Percentiles rank a stretch among this genome's conserved stretches.
Conservation (phyloP, 2,888 invertebrate genomes). For the Phorcus lineatus region DNA sequence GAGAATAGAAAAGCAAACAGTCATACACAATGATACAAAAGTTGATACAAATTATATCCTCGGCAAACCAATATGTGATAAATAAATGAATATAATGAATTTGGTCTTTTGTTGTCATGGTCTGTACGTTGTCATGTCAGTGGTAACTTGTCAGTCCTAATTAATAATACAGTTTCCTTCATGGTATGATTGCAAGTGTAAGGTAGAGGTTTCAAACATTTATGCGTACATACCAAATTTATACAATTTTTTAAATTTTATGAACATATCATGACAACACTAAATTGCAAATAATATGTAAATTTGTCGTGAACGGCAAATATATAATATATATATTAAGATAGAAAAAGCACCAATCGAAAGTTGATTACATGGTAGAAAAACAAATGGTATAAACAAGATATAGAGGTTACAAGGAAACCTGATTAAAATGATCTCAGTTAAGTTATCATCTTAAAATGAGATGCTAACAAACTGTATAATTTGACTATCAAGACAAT, state of each 20-base stretch:
- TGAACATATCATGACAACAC: background rate
- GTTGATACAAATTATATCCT: too few species aligned
- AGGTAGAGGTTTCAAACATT: too few species aligned
- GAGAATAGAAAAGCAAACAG: background rate
- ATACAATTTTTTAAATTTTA: too few species aligned
- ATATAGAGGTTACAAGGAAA: background rate
- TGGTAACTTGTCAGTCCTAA: too few species aligned
- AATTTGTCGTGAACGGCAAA: background rate
- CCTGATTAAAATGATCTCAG: background rate
- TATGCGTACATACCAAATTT: too few species aligned
- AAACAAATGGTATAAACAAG: background rate
- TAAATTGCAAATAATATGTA: background rate
- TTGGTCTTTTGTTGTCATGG: too few species aligned
- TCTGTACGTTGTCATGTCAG: too few species aligned
- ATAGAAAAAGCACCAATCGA: background rate
- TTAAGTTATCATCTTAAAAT: background rate
- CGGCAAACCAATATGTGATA: too few species aligned
- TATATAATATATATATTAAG: background rate
- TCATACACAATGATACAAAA: background rate
- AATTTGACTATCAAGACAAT: too few species aligned
- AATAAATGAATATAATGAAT: too few species aligned
- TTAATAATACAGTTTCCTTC: too few species aligned
- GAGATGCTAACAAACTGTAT: background rate
- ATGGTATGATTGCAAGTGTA: too few species aligned
- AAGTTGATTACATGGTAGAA: background rate